These are phyloP conservation scores for Calosoma granatense DNA, from an alignment of 1,140 invertebrate species.

Conservation along the genomic window DNA sequence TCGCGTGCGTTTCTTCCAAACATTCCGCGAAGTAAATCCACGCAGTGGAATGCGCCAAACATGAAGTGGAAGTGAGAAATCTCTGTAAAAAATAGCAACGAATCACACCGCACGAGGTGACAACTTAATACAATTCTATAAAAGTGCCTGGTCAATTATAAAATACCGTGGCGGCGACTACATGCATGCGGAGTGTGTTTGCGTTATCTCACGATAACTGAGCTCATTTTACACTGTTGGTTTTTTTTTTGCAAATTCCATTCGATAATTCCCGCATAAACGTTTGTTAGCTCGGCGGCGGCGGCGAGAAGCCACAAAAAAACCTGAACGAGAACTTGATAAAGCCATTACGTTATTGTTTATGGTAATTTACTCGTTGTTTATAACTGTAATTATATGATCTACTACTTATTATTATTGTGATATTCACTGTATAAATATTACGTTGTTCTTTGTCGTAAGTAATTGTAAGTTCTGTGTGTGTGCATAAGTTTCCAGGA, in stretches of 20 bases:
- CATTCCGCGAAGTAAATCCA: not conserved
- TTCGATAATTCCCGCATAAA: not conserved
- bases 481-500: too few relatives aligned
- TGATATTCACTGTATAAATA: too few relatives aligned
- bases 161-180: not conserved
- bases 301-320: not conserved
- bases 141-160: not conserved
- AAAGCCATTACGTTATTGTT: constrained; percentile 1
- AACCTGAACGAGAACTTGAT: not conserved
- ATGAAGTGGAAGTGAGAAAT: not conserved
- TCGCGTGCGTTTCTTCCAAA: not conserved
- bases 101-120: not conserved
- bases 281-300: not conserved
- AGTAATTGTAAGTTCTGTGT: too few relatives aligned
- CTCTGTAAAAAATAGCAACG: not conserved
- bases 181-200: not conserved
- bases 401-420: not conserved
- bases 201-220: not conserved
- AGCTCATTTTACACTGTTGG: not conserved
- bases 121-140: not conserved
- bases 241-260: constrained; percentile 3
- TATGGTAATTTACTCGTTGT: not conserved
- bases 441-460: too few relatives aligned
- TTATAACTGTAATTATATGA: not conserved
- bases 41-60: not conserved